These are phyloP conservation scores for Myripristis murdjan DNA, from an alignment of 2,797 vertebrate species.

Conservation along the genomic window DNA sequence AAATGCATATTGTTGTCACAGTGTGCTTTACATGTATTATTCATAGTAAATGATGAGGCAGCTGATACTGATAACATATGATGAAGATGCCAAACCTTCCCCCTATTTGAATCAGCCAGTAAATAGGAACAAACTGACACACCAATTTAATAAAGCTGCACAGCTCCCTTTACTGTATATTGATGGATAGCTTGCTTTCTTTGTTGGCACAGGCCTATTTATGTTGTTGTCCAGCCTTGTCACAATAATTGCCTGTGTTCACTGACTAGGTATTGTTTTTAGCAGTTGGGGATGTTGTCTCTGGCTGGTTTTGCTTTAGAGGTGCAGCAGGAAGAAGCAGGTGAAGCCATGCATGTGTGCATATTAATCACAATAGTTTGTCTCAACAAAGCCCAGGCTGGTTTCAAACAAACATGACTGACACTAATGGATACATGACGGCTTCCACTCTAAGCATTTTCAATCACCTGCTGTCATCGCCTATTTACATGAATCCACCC, in stretches of 20 bases:
- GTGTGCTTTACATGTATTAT: slow-evolving; percentile 75
- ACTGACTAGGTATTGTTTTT: slow-evolving; percentile 67
- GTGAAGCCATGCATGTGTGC: slow-evolving; percentile 52
- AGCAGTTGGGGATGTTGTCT: slow-evolving; percentile 46
- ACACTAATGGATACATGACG: slow-evolving; percentile 55
- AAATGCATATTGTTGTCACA: slow-evolving; percentile 78
- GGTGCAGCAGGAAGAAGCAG: slow-evolving; percentile 57
- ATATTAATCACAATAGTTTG: slow-evolving; percentile 79
- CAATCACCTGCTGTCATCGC: slow-evolving; percentile 43
- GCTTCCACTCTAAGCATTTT: slow-evolving; percentile 43
- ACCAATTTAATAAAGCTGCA: neutral
- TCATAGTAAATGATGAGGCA: slow-evolving; percentile 73
- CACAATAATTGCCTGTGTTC: slow-evolving; percentile 54
- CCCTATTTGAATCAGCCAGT: slow-evolving; percentile 22
- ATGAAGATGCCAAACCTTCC: slow-evolving; percentile 41
- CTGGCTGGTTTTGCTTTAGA: slow-evolving; percentile 50
- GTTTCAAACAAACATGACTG: slow-evolving; percentile 47
- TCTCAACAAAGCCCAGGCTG: slow-evolving; percentile 46
- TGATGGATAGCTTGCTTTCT: slow-evolving; percentile 68
- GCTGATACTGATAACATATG: slow-evolving; percentile 62
- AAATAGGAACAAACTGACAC: neutral
- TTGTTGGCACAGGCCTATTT: slow-evolving; percentile 21
- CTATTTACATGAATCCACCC: slow-evolving; percentile 28
- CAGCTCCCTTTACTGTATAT: slow-evolving; percentile 24
- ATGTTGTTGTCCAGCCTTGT: slow-evolving; percentile 39